A percentile compares a stretch with the other conserved stretches of the same genome.
These are phyloP conservation scores for Rhodophaea formosa DNA, from an alignment of 2,888 invertebrate species.

Conservation along the genomic window DNA sequence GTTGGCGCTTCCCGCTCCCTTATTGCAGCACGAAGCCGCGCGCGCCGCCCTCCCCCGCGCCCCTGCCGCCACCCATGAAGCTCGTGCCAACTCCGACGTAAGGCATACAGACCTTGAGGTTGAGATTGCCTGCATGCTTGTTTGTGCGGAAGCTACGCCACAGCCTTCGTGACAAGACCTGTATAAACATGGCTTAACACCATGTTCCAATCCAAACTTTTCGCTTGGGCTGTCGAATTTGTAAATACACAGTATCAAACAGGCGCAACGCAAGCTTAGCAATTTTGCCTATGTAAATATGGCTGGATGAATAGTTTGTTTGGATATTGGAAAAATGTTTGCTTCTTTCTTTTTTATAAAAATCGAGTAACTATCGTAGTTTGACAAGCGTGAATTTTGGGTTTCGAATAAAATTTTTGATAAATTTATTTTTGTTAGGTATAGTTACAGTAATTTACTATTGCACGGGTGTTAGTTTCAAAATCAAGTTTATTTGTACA, in stretches of 20 bases:
- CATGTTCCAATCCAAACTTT: slow-evolving; percentile 31
- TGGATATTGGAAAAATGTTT: slow-evolving; percentile 12
- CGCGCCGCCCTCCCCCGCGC: slow-evolving; percentile 89
- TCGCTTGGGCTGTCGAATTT: slow-evolving; percentile 55
- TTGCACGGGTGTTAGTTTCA: slow-evolving; percentile 2
- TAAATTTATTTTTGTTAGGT: background rate
- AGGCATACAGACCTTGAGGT: slow-evolving; percentile 63
- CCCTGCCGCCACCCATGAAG: slow-evolving; percentile 89
- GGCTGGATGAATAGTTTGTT: slow-evolving; percentile 31
- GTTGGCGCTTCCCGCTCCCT: slow-evolving; percentile 98
- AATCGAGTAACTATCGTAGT: slow-evolving; percentile 7
- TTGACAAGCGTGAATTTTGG: background rate
- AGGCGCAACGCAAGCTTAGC: slow-evolving; percentile 41
- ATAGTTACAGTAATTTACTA: background rate
- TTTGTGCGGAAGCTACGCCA: slow-evolving; percentile 65
- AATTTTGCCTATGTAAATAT: slow-evolving; percentile 51
- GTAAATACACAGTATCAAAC: slow-evolving; percentile 51
- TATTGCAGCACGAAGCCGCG: slow-evolving; percentile 95
- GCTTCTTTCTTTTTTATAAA: slow-evolving; percentile 9
- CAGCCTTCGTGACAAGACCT: slow-evolving; percentile 47
- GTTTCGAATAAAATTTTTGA: background rate
- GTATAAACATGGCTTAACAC: slow-evolving; percentile 16
- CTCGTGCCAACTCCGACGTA: slow-evolving; percentile 86
- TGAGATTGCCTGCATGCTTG: slow-evolving; percentile 70
- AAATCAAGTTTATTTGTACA: no score